phyloP scores from a whole-genome alignment of 2,113 vertebrate species.

The Silurus asotus region DNA sequence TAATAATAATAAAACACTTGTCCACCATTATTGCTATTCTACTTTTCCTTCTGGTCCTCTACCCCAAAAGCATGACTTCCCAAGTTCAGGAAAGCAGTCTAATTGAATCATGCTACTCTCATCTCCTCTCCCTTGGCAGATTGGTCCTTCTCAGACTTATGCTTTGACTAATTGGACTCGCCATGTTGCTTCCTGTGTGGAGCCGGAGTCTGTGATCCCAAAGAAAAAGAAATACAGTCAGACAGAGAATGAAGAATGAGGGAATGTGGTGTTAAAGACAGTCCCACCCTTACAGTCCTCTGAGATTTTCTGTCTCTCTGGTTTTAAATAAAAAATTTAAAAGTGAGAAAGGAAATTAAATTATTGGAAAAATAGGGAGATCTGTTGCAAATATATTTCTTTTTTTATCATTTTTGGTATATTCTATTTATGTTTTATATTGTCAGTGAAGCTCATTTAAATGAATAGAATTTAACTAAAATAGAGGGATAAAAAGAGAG shows the following conservation, averaged over 20 bases:
- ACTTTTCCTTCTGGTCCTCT: constrained; percentile 20
- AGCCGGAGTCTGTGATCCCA: constrained; percentile 33
- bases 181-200: constrained; percentile 57
- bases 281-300: constrained; percentile 33
- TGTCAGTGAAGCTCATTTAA: not conserved
- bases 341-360: not conserved
- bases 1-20: constrained; percentile 28
- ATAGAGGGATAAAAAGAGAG: constrained; percentile 1
- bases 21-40: constrained; percentile 38
- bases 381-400: not conserved
- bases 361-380: not conserved
- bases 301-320: not conserved
- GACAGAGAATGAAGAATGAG: constrained; percentile 24
- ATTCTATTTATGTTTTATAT: not conserved
- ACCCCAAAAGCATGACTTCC: constrained; percentile 42
- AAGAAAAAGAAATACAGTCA: constrained; percentile 12
- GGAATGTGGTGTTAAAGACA: constrained; percentile 4
- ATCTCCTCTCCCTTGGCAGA: constrained; percentile 33
- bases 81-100: constrained; percentile 30
- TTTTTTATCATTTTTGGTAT: not conserved
- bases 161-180: constrained; percentile 49
- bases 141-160: constrained; percentile 48
- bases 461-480: not conserved
- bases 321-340: not conserved
- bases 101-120: constrained; percentile 7